Conservation (phyloP, 2,113 vertebrate genomes). For the Lathamus discolor region DNA sequence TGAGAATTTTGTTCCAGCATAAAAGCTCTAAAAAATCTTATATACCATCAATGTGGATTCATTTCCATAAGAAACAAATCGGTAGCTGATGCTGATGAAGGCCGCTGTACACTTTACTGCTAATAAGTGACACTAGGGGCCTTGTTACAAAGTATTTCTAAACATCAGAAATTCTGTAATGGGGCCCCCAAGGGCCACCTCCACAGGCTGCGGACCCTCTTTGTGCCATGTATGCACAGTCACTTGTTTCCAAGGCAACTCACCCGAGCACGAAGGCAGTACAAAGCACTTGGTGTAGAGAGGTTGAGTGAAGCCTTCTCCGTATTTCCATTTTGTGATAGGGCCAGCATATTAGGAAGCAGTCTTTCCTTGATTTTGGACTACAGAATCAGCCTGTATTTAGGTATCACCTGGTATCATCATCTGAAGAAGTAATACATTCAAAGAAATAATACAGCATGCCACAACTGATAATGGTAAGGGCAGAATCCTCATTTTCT, state of each 20-base stretch:
- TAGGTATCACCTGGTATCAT: background rate
- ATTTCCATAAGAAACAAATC: conserved; percentile 66
- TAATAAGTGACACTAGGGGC: conserved; percentile 69
- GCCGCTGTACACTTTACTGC: conserved; percentile 54
- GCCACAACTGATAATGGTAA: background rate
- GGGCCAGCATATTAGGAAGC: background rate
- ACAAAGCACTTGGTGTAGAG: background rate
- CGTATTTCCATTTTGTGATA: background rate
- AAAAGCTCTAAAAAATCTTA: conserved; percentile 40
- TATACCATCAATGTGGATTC: background rate
- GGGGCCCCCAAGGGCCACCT: conserved; percentile 55
- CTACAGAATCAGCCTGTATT: background rate
- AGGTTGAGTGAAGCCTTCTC: background rate
- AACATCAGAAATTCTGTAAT: conserved; percentile 66
- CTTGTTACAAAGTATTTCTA: conserved; percentile 72
- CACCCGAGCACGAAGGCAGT: background rate
- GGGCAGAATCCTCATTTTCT: background rate
- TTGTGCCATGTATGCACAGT: background rate
- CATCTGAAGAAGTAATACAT: background rate
- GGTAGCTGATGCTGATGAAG: conserved; percentile 56
- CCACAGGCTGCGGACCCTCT: background rate
- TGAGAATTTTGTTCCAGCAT: conserved; percentile 24
- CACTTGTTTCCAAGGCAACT: conserved; percentile 66
- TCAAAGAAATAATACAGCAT: background rate
- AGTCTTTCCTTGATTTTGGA: background rate